Evolutionary conservation across 2,113 vertebrate species (phyloP).

Genomic region (Antechinus stuartii): DNA sequence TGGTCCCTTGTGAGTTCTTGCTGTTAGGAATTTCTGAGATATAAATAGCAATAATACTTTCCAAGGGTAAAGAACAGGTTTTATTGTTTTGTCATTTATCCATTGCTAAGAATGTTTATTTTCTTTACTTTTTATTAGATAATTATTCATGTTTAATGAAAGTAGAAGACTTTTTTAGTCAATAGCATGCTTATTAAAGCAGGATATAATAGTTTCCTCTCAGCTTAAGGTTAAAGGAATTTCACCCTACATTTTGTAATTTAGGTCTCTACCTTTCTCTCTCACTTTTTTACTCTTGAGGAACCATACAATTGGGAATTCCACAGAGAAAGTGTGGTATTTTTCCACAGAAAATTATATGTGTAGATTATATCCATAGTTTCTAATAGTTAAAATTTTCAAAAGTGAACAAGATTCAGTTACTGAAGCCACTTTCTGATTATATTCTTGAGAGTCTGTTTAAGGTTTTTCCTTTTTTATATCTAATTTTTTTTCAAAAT

Average conservation of each 20-base stretch:
- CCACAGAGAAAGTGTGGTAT: constrained; percentile 46
- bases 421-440: background rate
- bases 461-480: background rate
- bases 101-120: constrained; percentile 23
- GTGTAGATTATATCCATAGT: constrained; percentile 31
- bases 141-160: constrained; percentile 38
- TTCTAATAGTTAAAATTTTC: constrained; percentile 49
- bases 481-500: background rate
- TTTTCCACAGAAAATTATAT: background rate
- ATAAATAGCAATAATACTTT: constrained; percentile 72
- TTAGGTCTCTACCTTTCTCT: constrained; percentile 32
- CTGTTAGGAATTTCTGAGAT: constrained; percentile 71
- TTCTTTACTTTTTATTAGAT: background rate
- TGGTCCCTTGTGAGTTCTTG: constrained; percentile 72
- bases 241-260: constrained; percentile 52
- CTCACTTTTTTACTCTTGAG: constrained; percentile 47
- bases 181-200: constrained; percentile 50
- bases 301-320: constrained; percentile 60
- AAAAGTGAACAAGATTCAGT: constrained; percentile 53
- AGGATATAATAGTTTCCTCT: constrained; percentile 52
- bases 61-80: constrained; percentile 36
- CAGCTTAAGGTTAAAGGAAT: constrained; percentile 25
- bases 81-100: constrained; percentile 39
- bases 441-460: background rate
- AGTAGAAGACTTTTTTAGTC: constrained; percentile 34